Evolutionary conservation across 2,113 vertebrate species (phyloP).

Genomic region (Ciconia stormi): DNA sequence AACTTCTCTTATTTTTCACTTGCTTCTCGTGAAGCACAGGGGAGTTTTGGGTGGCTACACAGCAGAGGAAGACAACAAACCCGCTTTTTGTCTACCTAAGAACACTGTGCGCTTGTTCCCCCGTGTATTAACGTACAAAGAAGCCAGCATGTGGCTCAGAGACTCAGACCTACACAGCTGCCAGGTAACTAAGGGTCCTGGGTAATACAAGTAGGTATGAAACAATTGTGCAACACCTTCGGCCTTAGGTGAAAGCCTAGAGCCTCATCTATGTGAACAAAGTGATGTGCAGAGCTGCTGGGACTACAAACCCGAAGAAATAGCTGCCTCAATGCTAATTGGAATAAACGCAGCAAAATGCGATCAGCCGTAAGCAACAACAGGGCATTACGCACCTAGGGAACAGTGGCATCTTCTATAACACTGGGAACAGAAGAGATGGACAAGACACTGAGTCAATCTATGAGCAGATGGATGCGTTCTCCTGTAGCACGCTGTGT

Average conservation of each 20-base stretch:
- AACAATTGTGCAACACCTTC: neutral
- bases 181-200: neutral
- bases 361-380: neutral
- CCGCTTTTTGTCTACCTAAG: neutral
- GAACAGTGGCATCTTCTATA: neutral
- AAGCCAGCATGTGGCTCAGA: neutral
- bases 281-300: neutral
- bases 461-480: neutral
- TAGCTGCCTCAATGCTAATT: neutral
- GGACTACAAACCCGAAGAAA: neutral
- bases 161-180: neutral
- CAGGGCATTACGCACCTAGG: neutral
- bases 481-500: neutral
- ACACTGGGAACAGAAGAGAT: conserved; percentile 8
- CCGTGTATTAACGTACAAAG: neutral
- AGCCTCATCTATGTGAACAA: neutral
- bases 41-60: neutral
- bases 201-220: neutral
- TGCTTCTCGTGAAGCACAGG: neutral
- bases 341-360: neutral
- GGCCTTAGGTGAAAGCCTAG: neutral
- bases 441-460: neutral
- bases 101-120: neutral
- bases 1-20: neutral
- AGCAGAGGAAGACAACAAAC: neutral